A percentile compares a stretch with the other conserved stretches of the same genome.
Evolutionary conservation across 2,888 invertebrate species (phyloP).

Genomic region (Nymphalis urticae): DNA sequence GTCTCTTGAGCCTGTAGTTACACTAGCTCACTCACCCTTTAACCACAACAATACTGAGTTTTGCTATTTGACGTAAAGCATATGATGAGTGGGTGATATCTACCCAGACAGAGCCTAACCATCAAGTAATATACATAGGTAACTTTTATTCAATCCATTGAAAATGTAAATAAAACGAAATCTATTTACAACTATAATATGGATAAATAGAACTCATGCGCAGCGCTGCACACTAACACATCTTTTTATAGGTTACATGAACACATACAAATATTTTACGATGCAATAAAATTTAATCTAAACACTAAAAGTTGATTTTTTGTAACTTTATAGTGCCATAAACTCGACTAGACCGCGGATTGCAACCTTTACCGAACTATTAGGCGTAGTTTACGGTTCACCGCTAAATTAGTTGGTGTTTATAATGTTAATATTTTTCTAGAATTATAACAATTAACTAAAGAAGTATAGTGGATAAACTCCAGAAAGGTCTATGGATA

Average conservation of each 20-base stretch:
- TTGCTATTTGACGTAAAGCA: too few relatives aligned
- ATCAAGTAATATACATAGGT: too few relatives aligned
- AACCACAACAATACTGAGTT: too few relatives aligned
- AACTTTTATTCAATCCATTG: too few relatives aligned
- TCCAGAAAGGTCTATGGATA: too few relatives aligned
- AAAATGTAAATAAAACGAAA: not conserved
- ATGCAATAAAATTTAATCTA: constrained; percentile 55
- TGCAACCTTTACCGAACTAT: constrained; percentile 29
- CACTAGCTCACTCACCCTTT: too few relatives aligned
- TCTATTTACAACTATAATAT: not conserved
- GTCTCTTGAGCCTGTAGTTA: too few relatives aligned
- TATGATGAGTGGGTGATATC: too few relatives aligned
- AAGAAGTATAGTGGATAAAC: too few relatives aligned
- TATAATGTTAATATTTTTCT: not conserved
- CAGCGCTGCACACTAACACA: not conserved
- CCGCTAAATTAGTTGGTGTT: not conserved
- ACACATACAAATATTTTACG: constrained; percentile 47
- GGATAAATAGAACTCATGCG: not conserved
- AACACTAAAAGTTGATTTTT: constrained; percentile 50
- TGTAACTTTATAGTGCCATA: constrained; percentile 51
- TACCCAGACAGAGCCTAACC: too few relatives aligned
- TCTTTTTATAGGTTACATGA: constrained; percentile 11
- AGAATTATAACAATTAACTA: too few relatives aligned
- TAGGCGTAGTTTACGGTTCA: constrained; percentile 4
- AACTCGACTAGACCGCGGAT: constrained; percentile 42